These are phyloP conservation scores for Menura novaehollandiae DNA, from an alignment of 2,113 vertebrate genomes.

Conservation along the genomic window DNA sequence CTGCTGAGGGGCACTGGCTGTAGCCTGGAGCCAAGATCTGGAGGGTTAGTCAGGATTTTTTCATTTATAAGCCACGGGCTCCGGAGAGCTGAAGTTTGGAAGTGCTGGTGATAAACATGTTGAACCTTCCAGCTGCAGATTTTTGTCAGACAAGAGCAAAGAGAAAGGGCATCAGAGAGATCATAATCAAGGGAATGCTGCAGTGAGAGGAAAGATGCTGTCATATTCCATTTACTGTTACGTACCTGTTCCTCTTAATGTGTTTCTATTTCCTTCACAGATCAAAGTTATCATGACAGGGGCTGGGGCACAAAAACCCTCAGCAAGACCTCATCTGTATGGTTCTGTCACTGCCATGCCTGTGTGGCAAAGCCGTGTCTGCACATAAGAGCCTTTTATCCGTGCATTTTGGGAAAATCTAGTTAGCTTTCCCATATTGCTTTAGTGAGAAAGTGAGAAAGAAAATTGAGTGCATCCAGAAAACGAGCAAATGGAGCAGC, in stretches of 20 bases:
- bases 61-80: not conserved
- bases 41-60: not conserved
- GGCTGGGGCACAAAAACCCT: not conserved
- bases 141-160: not conserved
- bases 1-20: not conserved
- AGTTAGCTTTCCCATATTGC: not conserved
- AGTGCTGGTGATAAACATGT: rapidly evolving
- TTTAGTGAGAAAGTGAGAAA: not conserved
- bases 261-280: not conserved
- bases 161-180: not conserved
- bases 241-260: not conserved
- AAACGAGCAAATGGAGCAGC: rapidly evolving
- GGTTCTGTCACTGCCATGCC: not conserved
- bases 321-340: not conserved
- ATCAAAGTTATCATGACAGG: not conserved
- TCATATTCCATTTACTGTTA: not conserved
- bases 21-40: not conserved
- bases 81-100: not conserved
- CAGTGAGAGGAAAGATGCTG: not conserved
- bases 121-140: not conserved
- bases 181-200: not conserved
- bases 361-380: not conserved
- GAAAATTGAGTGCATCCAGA: not conserved
- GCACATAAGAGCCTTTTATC: not conserved
- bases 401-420: not conserved